phyloP scores from a whole-genome alignment of 92 coral and sea anemone genomes.

The Plumapathes pennacea region DNA sequence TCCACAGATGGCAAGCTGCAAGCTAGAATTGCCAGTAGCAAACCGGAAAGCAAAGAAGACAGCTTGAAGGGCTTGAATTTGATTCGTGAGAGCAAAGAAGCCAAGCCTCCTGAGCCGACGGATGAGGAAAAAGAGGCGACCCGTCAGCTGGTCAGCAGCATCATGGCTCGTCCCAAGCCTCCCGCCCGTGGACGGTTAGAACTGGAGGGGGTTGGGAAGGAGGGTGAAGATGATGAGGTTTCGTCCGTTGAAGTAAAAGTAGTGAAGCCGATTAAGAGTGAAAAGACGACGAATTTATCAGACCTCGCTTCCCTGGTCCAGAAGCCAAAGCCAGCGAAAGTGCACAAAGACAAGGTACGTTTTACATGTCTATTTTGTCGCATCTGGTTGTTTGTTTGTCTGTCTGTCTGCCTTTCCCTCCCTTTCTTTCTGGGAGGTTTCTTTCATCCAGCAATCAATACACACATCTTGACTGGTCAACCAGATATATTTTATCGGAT shows the following conservation, averaged over 20 bases:
- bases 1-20: constrained; percentile 4
- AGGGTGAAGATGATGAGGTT: constrained; percentile 30
- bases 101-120: constrained; percentile 36
- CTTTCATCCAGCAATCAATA: too few relatives aligned
- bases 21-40: constrained; percentile 1
- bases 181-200: constrained; percentile 57
- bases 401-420: too few relatives aligned
- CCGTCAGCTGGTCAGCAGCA: constrained; percentile 63
- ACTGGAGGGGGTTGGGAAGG: constrained; percentile 76
- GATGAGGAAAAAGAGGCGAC: constrained; percentile 63
- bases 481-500: too few relatives aligned
- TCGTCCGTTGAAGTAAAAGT: constrained; percentile 14
- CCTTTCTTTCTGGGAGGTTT: too few relatives aligned
- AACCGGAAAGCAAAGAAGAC: constrained; percentile 8
- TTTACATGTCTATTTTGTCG: too few relatives aligned
- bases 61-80: constrained; percentile 12
- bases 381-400: too few relatives aligned
- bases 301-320: constrained; percentile 65
- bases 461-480: too few relatives aligned
- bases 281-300: constrained; percentile 67
- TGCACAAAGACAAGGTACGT: constrained; percentile 66
- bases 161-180: constrained; percentile 51
- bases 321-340: constrained; percentile 50
- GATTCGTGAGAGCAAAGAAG: constrained; percentile 12
- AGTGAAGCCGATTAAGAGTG: constrained; percentile 25